Conservation (phyloP, 2,888 invertebrate species). For the Baccha elongata region DNA sequence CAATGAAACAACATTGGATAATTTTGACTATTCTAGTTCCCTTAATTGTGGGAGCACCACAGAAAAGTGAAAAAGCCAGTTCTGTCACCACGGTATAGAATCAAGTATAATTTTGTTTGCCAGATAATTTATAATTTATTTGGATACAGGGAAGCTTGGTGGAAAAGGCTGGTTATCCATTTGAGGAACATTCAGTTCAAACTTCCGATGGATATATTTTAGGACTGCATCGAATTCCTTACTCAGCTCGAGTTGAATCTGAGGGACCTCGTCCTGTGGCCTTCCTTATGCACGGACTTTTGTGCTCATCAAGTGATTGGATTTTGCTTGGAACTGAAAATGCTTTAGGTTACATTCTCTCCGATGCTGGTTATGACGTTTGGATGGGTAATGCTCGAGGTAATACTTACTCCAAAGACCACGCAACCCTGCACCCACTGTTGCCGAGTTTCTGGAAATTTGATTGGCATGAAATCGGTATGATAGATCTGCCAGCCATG, state of each 20-base stretch:
- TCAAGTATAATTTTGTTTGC: too few relatives aligned
- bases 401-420: constrained; percentile 85
- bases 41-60: constrained; percentile 33
- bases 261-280: constrained; percentile 73
- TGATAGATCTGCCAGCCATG: constrained; percentile 92
- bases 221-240: constrained; percentile 85
- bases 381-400: constrained; percentile 94
- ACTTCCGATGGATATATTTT: constrained; percentile 17
- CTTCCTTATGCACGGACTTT: constrained; percentile 78
- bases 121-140: not conserved
- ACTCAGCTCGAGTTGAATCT: constrained; percentile 64
- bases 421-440: constrained; percentile 80
- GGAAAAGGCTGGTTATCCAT: not conserved
- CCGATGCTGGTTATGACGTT: constrained; percentile 88
- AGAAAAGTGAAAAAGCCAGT: constrained; percentile 50
- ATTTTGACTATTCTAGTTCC: constrained; percentile 12
- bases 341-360: constrained; percentile 81
- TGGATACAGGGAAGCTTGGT: not conserved
- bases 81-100: constrained; percentile 76
- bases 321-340: constrained; percentile 77
- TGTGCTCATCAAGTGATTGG: constrained; percentile 78
- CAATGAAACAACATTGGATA: constrained; percentile 37
- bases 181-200: not conserved
- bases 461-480: constrained; percentile 95
- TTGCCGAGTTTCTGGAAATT: constrained; percentile 79